Percentiles rank a stretch among this genome's conserved stretches.
Conservation (phyloP, 2,888 invertebrate genomes). For the Gisinianus flammeolus region DNA sequence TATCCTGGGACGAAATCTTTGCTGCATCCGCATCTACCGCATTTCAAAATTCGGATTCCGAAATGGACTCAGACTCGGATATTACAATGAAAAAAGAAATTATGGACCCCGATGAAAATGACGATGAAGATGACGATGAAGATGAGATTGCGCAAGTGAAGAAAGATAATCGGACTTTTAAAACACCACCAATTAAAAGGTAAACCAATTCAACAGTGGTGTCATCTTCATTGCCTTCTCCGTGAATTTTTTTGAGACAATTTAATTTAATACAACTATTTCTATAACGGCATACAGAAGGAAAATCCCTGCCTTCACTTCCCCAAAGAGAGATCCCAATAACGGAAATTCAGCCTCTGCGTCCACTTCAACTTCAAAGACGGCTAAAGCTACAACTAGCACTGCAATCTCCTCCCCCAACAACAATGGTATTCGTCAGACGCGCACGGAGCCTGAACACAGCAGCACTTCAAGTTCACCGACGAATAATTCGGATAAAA, state of each 20-base stretch:
- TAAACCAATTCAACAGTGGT: background rate
- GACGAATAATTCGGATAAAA: too few relatives aligned
- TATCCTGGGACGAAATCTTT: background rate
- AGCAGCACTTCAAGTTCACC: background rate
- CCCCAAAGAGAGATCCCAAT: background rate
- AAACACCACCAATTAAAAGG: background rate
- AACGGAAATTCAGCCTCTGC: too few relatives aligned
- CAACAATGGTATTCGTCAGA: too few relatives aligned
- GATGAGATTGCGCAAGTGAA: background rate
- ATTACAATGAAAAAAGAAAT: too few relatives aligned
- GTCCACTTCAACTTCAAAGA: too few relatives aligned
- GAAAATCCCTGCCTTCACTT: background rate
- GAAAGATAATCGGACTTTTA: background rate
- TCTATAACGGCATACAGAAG: too few relatives aligned
- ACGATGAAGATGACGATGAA: background rate
- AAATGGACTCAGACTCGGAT: background rate
- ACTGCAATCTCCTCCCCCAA: background rate
- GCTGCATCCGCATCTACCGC: background rate
- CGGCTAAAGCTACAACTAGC: too few relatives aligned
- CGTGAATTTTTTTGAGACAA: background rate
- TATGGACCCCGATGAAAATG: background rate
- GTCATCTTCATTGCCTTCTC: too few relatives aligned
- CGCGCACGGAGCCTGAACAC: too few relatives aligned
- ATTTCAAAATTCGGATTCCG: background rate
- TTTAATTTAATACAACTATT: background rate